Evolutionary conservation across 2,113 vertebrate genomes (phyloP).

Genomic region (Octodon degus): DNA sequence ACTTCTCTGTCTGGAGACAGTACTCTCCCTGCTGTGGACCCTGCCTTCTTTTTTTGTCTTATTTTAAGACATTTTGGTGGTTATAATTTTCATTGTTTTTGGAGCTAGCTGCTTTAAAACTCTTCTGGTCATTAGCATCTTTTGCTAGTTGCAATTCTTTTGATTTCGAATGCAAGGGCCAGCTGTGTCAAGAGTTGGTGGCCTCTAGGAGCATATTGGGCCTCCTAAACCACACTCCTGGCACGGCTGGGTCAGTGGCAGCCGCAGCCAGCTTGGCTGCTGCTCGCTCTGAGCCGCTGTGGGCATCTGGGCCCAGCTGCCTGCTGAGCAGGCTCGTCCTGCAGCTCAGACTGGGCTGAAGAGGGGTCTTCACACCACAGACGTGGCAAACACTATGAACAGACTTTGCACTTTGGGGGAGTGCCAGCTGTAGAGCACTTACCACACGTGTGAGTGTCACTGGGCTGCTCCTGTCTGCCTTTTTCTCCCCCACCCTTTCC

Average conservation of each 20-base stretch:
- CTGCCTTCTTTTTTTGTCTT: background rate
- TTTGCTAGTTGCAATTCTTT: background rate
- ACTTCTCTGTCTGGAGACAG: background rate
- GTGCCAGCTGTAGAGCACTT: background rate
- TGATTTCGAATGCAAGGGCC: background rate
- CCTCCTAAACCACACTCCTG: background rate
- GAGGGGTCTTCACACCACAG: background rate
- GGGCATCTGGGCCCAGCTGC: background rate
- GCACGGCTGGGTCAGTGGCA: accelerated
- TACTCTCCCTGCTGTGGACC: background rate
- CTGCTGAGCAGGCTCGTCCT: accelerated
- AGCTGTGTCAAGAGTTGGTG: background rate
- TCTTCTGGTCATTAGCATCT: background rate
- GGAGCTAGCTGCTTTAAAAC: background rate
- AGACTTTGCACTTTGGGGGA: background rate
- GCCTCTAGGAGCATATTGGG: background rate
- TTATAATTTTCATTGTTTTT: background rate
- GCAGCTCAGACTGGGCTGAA: background rate
- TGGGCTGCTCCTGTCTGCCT: background rate
- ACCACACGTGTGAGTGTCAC: background rate
- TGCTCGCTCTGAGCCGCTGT: accelerated
- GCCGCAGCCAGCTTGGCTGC: background rate
- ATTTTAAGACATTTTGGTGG: background rate
- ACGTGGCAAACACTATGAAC: background rate
- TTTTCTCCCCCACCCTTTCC: background rate